These are phyloP conservation scores for Anoplophora glabripennis DNA, from an alignment of 1,140 invertebrate genomes.

Conservation along the genomic window DNA sequence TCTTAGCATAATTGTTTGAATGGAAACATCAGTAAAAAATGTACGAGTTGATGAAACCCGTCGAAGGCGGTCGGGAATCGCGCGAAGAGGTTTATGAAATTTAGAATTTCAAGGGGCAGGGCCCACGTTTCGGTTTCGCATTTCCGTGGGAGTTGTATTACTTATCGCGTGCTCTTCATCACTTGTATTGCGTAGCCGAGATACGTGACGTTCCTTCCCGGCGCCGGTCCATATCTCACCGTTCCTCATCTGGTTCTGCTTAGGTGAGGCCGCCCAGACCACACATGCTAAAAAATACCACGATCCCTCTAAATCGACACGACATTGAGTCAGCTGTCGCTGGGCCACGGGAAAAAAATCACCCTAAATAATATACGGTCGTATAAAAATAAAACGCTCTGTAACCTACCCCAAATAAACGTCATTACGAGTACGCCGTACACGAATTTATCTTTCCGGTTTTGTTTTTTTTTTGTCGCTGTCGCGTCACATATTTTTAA, in stretches of 20 bases:
- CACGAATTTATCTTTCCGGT: too few relatives aligned
- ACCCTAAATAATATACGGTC: not conserved
- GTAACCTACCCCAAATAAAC: too few relatives aligned
- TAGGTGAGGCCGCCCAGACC: not conserved
- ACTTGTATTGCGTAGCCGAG: constrained; percentile 21
- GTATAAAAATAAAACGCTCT: too few relatives aligned
- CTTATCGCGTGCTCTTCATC: constrained; percentile 25
- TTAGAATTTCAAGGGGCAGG: not conserved
- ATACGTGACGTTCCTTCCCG: constrained; percentile 24
- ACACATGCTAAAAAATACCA: constrained; percentile 9
- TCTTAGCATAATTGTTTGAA: too few relatives aligned
- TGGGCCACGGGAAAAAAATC: not conserved
- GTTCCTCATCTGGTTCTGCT: constrained; percentile 21
- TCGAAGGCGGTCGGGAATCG: not conserved
- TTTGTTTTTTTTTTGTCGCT: too few relatives aligned
- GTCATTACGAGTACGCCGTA: too few relatives aligned
- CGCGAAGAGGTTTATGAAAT: constrained; percentile 1
- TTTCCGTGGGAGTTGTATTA: constrained; percentile 15
- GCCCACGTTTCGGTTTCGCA: not conserved
- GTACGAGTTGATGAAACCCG: too few relatives aligned
- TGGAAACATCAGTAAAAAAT: too few relatives aligned
- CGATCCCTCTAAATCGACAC: constrained; percentile 5
- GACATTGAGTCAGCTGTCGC: constrained; percentile 7
- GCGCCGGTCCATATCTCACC: constrained; percentile 19
- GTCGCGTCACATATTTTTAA: too few relatives aligned